A percentile compares a stretch with the other conserved stretches of the same genome.
These are phyloP conservation scores for Dicrostonyx torquatus DNA, from an alignment of 2,797 vertebrate genomes.

Conservation along the genomic window DNA sequence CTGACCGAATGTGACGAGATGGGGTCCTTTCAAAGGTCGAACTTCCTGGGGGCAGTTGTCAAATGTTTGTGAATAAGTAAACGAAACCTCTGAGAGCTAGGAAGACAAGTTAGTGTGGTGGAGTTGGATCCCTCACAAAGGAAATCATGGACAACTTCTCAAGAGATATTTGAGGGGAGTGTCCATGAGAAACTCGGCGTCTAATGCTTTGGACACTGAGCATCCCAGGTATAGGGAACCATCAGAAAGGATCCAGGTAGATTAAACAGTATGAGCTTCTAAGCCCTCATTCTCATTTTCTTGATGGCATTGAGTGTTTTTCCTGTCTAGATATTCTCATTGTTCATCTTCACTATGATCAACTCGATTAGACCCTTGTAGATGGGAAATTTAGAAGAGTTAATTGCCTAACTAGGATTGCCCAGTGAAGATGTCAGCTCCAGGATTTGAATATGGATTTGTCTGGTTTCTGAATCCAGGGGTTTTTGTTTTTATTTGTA, in stretches of 20 bases:
- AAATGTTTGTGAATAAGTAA: background rate
- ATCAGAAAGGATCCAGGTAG: background rate
- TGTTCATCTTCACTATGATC: background rate
- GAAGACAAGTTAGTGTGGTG: background rate
- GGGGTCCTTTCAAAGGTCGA: background rate
- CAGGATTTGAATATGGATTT: background rate
- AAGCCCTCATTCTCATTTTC: background rate
- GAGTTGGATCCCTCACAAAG: background rate
- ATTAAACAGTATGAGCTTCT: background rate
- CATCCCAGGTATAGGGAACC: background rate
- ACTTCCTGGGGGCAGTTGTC: background rate
- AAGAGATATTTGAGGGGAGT: constrained; percentile 30
- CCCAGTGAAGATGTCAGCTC: background rate
- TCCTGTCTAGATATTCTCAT: background rate
- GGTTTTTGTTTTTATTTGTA: background rate
- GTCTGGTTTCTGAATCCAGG: background rate
- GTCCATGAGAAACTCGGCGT: background rate
- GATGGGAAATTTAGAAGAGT: background rate
- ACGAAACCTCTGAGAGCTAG: background rate
- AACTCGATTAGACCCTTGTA: background rate
- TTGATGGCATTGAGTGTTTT: background rate
- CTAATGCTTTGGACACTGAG: background rate
- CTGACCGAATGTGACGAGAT: background rate
- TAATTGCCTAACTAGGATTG: background rate
- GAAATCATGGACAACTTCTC: background rate